A percentile compares a stretch with the other conserved stretches of the same genome.
phyloP scores from a whole-genome alignment of 2,888 invertebrate species.

The Tetragonisca angustula region DNA sequence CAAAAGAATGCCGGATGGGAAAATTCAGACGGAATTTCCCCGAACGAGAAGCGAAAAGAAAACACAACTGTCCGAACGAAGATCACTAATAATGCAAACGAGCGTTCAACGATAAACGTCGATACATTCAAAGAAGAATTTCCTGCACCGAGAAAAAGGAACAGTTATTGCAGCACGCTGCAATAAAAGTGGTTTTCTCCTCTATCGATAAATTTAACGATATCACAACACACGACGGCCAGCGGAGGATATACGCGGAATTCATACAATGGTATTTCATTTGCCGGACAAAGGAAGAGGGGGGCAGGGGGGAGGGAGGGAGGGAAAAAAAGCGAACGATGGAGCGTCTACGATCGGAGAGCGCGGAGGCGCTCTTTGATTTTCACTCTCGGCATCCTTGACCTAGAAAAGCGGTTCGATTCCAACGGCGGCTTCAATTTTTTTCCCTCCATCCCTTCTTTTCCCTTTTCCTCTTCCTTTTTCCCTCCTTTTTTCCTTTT shows the following conservation, averaged over 20 bases:
- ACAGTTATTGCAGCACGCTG: conserved; percentile 1
- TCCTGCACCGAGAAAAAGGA: background rate
- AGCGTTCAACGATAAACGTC: background rate
- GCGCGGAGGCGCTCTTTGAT: conserved; percentile 67
- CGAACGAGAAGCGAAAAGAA: background rate
- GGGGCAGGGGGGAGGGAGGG: conserved; percentile 1
- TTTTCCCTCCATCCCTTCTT: conserved; percentile 58
- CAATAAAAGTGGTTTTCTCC: conserved; percentile 30
- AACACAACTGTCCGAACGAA: background rate
- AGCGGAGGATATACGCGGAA: conserved; percentile 25
- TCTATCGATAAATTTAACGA: conserved; percentile 46
- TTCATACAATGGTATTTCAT: conserved; percentile 62
- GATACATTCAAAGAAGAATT: background rate
- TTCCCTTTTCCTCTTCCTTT: conserved; percentile 24
- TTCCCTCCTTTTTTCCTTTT: background rate
- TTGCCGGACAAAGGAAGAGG: conserved; percentile 51
- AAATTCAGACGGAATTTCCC: background rate
- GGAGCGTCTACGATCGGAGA: conserved; percentile 49
- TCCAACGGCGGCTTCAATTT: conserved; percentile 73
- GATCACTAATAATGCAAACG: background rate
- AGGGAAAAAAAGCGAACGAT: conserved; percentile 8
- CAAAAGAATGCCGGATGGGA: background rate
- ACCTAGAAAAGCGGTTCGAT: conserved; percentile 77
- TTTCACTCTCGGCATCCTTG: conserved; percentile 78
- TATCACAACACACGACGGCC: conserved; percentile 43